These are phyloP conservation scores for Pseudotriccus pelzelni DNA, from an alignment of 2,797 vertebrate species.

Conservation along the genomic window DNA sequence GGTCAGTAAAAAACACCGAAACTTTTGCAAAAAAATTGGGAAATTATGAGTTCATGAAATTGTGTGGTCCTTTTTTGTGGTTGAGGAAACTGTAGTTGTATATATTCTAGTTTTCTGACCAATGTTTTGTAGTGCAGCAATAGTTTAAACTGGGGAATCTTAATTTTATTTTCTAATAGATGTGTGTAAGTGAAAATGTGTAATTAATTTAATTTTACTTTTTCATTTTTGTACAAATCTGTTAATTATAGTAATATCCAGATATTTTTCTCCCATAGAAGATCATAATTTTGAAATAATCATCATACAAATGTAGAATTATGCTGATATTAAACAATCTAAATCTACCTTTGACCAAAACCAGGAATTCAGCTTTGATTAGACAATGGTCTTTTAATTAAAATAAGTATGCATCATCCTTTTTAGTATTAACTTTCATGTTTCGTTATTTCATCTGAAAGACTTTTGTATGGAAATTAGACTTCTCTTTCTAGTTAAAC, in stretches of 20 bases:
- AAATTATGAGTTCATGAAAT: not conserved
- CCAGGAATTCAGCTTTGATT: constrained; percentile 6
- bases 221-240: not conserved
- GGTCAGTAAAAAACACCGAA: fast-evolving
- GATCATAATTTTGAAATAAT: not conserved
- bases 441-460: constrained; percentile 14
- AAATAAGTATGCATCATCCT: not conserved
- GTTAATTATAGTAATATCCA: not conserved
- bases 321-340: not conserved
- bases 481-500: not conserved
- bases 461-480: constrained; percentile 43
- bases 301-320: not conserved
- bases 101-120: not conserved
- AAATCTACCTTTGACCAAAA: not conserved
- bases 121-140: not conserved
- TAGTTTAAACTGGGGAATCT: not conserved
- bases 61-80: not conserved
- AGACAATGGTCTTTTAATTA: not conserved
- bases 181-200: not conserved
- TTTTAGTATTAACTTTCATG: not conserved
- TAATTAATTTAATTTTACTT: not conserved
- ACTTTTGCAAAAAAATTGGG: not conserved
- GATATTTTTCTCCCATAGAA: not conserved
- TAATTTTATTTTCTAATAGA: not conserved
- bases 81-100: not conserved